These are phyloP conservation scores for Patagioenas fasciata DNA, from an alignment of 2,113 vertebrate species.

Conservation along the genomic window DNA sequence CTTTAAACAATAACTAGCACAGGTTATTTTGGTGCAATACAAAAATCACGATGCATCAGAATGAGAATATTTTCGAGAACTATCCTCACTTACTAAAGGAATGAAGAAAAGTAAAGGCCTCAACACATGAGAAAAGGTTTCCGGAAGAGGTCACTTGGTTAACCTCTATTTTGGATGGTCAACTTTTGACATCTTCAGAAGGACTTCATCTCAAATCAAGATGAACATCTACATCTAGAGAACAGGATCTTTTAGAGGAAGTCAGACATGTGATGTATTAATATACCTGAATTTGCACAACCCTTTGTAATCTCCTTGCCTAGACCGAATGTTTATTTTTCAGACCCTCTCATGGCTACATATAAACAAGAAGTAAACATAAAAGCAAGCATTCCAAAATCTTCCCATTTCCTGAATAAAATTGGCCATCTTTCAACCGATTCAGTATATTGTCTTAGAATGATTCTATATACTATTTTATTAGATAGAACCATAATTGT, in stretches of 20 bases:
- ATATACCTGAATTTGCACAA: background rate
- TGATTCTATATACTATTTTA: background rate
- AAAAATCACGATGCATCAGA: background rate
- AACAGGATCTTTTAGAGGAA: background rate
- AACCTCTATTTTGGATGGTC: background rate
- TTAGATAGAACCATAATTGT: background rate
- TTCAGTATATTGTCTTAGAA: background rate
- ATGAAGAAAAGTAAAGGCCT: background rate
- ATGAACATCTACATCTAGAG: background rate
- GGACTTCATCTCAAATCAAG: background rate
- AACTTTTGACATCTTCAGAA: background rate
- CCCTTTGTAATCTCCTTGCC: background rate
- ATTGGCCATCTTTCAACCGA: background rate
- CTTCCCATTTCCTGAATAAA: background rate
- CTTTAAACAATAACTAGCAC: background rate
- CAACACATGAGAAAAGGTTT: background rate
- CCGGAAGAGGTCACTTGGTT: background rate
- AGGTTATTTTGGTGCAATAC: background rate
- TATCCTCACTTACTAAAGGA: background rate
- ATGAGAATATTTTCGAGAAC: background rate
- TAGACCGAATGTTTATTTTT: background rate
- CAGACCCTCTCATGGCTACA: background rate
- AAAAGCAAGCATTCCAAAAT: background rate
- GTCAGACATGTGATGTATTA: background rate
- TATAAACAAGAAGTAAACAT: background rate